Evolutionary conservation across 2,113 vertebrate genomes (phyloP), one percentile per base, ranked within the genome.

Genomic region (Mustela lutreola): DNA sequence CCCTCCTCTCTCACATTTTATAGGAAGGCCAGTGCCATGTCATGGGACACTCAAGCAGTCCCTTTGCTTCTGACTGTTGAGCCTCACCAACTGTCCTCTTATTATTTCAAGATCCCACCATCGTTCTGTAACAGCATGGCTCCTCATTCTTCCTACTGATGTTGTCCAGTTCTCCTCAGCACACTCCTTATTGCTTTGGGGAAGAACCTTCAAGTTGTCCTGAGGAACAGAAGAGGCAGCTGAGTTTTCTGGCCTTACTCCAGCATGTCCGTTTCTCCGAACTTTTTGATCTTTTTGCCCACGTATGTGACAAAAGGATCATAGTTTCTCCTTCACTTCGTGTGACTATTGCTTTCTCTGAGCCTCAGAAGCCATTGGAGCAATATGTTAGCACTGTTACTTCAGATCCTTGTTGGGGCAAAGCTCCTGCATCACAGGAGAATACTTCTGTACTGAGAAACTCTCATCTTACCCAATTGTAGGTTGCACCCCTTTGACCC

Each of bases 381-480:
- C 18, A 65, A 63, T 0, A 7, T 16, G 63, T 50, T 18, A 62
- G 0, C 5, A 11, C 9, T 6, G 24, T 2, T 6, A 11, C 53
- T 48, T 58, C 62, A 48, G 7, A 0, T 75, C 48, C 42, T 63
- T 53, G 1, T 15, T 36, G 48, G 4, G 14, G 28, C 31, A 81
- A 24, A 62, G 1, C 16, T 71, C 31, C 48, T n/a, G 26, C 2
- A 6, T 50, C 56, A 53, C 7, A 53, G n/a, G 24, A 73, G 3
- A 95, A 4, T 28, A 2, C 11, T 70, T 93, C 24, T 22, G 48
- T 42, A 48, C 7, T 79, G 39, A 80, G n/a, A 91, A 80, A 70
- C 2, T 56, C 56, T 86, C 2, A 12, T 14, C 18, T 48, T 82
- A 36, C 50, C 48, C 31, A 79, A 48, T 28, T 76, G 39, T 45